Conservation (phyloP, 2,797 vertebrate species). For the Triplophysa yarkandensis region DNA sequence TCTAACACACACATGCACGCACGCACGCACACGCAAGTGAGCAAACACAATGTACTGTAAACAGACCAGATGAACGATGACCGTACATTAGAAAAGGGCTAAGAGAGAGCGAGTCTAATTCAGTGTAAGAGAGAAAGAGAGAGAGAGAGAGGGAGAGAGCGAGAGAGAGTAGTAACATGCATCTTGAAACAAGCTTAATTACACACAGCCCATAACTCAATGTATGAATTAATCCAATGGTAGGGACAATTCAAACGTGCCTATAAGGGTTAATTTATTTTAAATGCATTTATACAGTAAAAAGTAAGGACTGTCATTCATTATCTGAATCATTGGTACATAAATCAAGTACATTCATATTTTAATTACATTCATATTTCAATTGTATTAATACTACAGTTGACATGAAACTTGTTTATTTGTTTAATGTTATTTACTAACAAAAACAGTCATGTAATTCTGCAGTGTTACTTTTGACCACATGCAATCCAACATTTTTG, state of each 20-base stretch:
- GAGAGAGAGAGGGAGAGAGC: conserved; percentile 15
- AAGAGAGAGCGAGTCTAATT: conserved; percentile 1
- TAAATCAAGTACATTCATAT: no score
- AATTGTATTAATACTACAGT: no score
- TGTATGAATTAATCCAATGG: not conserved
- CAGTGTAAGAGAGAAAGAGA: not conserved
- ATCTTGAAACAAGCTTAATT: conserved; percentile 13
- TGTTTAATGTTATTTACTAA: no score
- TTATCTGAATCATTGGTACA: no score
- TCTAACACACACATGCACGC: not conserved
- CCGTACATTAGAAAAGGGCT: conserved; percentile 15
- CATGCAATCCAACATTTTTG: no score
- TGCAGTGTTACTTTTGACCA: no score
- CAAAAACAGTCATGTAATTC: no score
- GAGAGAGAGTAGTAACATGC: conserved; percentile 3
- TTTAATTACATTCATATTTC: no score
- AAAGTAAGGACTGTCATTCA: no score
- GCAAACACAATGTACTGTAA: conserved; percentile 20
- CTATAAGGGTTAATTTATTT: not conserved
- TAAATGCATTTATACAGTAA: no score
- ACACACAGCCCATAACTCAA: not conserved
- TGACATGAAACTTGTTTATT: no score
- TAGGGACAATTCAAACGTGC: not conserved
- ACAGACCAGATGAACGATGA: conserved; percentile 20
- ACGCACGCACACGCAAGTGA: conserved; percentile 14